A percentile compares a stretch with the other conserved stretches of the same genome.
Evolutionary conservation across 2,888 invertebrate species (phyloP).

Genomic region (Mellilla xanthometata): DNA sequence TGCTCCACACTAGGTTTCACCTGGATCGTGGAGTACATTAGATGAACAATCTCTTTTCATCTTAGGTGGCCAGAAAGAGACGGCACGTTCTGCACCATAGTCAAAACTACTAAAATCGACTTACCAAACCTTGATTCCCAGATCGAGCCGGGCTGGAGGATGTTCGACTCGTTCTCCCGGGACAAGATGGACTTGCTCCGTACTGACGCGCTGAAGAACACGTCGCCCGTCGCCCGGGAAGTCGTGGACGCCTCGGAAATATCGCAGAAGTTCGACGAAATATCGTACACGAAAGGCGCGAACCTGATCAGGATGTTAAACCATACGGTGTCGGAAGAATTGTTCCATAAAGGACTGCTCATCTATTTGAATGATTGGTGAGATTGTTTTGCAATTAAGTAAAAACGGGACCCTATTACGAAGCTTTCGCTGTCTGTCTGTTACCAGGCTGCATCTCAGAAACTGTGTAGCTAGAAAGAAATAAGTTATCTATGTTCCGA

Average conservation of each 20-base stretch:
- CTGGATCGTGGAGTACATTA: too few relatives aligned
- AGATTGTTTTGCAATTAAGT: conserved; percentile 47
- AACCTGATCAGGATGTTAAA: conserved; percentile 84
- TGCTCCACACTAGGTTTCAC: too few relatives aligned
- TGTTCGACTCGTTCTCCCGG: conserved; percentile 76
- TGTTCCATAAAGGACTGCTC: conserved; percentile 78
- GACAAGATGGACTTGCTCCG: conserved; percentile 81
- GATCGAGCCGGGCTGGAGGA: conserved; percentile 82
- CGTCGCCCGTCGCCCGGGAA: conserved; percentile 77
- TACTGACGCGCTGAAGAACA: conserved; percentile 78
- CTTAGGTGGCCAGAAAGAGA: too few relatives aligned
- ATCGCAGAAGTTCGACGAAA: conserved; percentile 83
- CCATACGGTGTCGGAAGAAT: conserved; percentile 73
- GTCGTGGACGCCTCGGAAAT: conserved; percentile 81
- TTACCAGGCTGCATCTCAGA: too few relatives aligned
- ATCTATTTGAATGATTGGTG: conserved; percentile 81
- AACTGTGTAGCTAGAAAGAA: too few relatives aligned
- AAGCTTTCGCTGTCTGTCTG: too few relatives aligned
- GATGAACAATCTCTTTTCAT: too few relatives aligned
- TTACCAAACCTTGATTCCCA: too few relatives aligned
- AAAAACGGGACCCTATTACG: too few relatives aligned
- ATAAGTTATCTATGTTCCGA: too few relatives aligned
- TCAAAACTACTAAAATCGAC: too few relatives aligned
- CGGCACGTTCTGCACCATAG: too few relatives aligned
- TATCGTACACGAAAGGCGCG: conserved; percentile 82